Evolutionary conservation across 2,797 vertebrate species (phyloP).

Genomic region (Enteromius unitaeniatus): DNA sequence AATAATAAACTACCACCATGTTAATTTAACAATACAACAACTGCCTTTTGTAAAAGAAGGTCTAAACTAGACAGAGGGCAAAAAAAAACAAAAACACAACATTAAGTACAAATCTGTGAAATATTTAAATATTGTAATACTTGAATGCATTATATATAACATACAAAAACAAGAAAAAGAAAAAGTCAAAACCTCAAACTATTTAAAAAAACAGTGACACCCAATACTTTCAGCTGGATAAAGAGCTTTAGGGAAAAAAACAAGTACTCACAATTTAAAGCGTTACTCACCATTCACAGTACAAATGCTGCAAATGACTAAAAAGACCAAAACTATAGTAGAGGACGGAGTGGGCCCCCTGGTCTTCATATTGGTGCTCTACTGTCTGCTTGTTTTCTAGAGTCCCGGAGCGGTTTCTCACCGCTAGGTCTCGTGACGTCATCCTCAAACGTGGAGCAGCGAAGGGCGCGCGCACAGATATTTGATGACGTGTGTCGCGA

Average conservation of each 20-base stretch:
- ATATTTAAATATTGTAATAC: not conserved
- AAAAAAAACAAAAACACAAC: not conserved
- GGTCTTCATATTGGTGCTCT: constrained; percentile 53
- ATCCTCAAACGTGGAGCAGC: constrained; percentile 17
- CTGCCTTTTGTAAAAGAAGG: not conserved
- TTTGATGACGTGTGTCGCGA: not conserved
- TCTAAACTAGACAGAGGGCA: not conserved
- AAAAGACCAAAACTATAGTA: constrained; percentile 19
- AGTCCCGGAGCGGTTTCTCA: constrained; percentile 18
- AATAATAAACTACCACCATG: not conserved
- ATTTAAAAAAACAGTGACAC: not conserved
- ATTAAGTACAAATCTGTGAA: not conserved
- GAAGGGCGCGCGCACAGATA: not conserved
- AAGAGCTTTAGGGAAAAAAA: not conserved
- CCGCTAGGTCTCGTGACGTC: constrained; percentile 46
- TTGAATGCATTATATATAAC: not conserved
- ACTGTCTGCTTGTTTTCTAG: constrained; percentile 42
- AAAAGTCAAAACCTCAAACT: not conserved
- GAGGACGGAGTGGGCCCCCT: constrained; percentile 12
- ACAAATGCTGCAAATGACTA: constrained; percentile 52
- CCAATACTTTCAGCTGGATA: not conserved
- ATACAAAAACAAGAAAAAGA: not conserved
- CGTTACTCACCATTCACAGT: constrained; percentile 58
- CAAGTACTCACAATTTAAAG: not conserved
- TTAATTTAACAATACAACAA: not conserved